Percentiles rank a stretch among this genome's conserved stretches.
Evolutionary conservation across 2,888 invertebrate species (phyloP).

Genomic region (Pristionchus mayeri): DNA sequence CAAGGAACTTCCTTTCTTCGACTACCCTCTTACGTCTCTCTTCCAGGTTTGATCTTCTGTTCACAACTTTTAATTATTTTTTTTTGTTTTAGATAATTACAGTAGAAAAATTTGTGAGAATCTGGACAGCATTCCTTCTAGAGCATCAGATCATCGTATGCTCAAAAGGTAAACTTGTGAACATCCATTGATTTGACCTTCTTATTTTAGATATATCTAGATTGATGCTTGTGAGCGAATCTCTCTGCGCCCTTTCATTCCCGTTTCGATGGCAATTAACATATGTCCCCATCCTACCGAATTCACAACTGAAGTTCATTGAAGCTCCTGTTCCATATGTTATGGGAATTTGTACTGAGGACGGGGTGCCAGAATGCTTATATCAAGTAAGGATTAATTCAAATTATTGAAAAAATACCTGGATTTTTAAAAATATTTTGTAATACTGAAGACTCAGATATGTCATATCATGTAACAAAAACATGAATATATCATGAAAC

Average conservation of each 20-base stretch:
- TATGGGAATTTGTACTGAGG: constrained; percentile 86
- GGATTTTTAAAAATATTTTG: no score
- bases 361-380: constrained; percentile 70
- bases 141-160: constrained; percentile 96
- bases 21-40: constrained; percentile 90
- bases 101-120: constrained; percentile 91
- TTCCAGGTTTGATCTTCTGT: constrained; percentile 79
- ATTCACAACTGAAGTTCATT: constrained; percentile 87
- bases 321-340: constrained; percentile 98
- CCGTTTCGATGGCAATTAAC: constrained; percentile 99
- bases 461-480: no score
- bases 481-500: no score
- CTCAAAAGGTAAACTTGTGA: constrained; percentile 84
- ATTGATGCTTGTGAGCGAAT: constrained; percentile 96
- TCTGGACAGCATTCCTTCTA: constrained; percentile 93
- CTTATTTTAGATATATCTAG: constrained; percentile 91
- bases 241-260: constrained; percentile 89
- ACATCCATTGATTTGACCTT: not conserved
- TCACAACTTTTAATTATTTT: not conserved
- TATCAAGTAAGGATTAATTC: constrained; percentile 68
- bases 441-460: no score
- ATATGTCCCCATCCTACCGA: constrained; percentile 97
- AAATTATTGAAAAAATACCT: no score
- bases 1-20: constrained; percentile 91
- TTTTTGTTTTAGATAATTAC: constrained; percentile 84